phyloP scores from a whole-genome alignment of 1,140 invertebrate genomes.

The Caenorhabditis remanei region DNA sequence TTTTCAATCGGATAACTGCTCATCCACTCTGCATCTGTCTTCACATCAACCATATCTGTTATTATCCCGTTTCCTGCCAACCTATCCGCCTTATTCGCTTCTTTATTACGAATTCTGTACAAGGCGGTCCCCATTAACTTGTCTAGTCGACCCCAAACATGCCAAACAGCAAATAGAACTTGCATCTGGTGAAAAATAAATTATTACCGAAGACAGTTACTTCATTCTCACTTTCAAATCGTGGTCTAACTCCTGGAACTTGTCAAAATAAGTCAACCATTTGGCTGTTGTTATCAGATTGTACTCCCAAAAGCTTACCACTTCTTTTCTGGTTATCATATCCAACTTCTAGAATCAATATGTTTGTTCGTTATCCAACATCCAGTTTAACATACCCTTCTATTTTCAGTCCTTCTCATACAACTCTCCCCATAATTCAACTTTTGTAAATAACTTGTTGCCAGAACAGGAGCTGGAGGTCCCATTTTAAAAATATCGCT shows the following conservation, averaged over 20 bases:
- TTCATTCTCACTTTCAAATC: not conserved
- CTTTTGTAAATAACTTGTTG: conserved; percentile 2
- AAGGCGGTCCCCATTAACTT: not conserved
- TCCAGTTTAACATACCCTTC: not conserved
- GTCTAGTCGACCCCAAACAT: conserved; percentile 31
- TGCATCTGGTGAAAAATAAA: not conserved
- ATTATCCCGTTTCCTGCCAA: conserved; percentile 5
- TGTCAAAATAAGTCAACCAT: conserved; percentile 33
- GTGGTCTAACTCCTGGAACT: conserved; percentile 4
- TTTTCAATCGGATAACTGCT: conserved; percentile 7
- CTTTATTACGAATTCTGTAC: not conserved
- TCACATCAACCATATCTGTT: conserved; percentile 12
- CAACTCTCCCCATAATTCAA: not conserved
- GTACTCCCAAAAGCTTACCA: conserved; percentile 16
- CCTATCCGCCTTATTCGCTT: not conserved
- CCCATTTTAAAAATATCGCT: not conserved
- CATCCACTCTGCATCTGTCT: not conserved
- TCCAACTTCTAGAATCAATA: not conserved
- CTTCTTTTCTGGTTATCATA: not conserved
- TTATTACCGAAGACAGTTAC: not conserved
- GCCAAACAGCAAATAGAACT: conserved; percentile 15
- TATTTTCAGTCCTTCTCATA: not conserved
- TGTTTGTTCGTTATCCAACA: not conserved
- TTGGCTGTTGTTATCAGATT: conserved; percentile 11
- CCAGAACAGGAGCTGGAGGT: not conserved